Evolutionary conservation across 2,797 vertebrate genomes (phyloP).

Genomic region (Hydrolagus colliei): DNA sequence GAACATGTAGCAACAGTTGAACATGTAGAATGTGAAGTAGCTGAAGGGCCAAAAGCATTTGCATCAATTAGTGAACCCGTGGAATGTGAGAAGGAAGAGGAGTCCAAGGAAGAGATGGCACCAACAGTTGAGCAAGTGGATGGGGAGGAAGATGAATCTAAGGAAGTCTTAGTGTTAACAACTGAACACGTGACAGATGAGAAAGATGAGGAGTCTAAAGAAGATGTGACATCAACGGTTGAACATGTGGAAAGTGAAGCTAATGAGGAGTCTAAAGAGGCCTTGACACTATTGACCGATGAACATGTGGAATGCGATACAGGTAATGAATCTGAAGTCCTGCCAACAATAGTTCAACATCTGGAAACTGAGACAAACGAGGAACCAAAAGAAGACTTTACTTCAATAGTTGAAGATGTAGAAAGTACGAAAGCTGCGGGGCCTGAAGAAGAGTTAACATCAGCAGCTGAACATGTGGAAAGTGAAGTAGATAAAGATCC

Average conservation of each 20-base stretch:
- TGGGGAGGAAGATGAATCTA: not conserved
- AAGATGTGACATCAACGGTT: conserved; percentile 39
- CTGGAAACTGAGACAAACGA: not conserved
- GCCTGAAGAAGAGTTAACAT: not conserved
- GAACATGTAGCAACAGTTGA: not conserved
- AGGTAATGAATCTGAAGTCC: conserved; percentile 22
- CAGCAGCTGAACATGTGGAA: conserved; percentile 24
- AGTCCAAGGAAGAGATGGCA: not conserved
- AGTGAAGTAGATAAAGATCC: not conserved
- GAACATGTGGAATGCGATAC: not conserved
- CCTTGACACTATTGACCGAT: not conserved
- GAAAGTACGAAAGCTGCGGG: not conserved
- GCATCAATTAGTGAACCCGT: not conserved
- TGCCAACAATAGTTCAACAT: conserved; percentile 41
- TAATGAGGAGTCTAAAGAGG: not conserved
- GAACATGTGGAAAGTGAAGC: conserved; percentile 33
- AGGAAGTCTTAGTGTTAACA: not conserved
- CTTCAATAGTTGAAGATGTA: not conserved
- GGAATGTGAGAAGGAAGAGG: not conserved
- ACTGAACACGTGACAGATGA: not conserved
- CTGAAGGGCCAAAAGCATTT: not conserved
- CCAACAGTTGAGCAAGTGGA: not conserved
- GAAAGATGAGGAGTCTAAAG: conserved; percentile 43
- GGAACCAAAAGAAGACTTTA: not conserved
- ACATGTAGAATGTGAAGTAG: not conserved